Evolutionary conservation across 2,113 vertebrate species (phyloP).

Genomic region (Xenopus tropicalis): DNA sequence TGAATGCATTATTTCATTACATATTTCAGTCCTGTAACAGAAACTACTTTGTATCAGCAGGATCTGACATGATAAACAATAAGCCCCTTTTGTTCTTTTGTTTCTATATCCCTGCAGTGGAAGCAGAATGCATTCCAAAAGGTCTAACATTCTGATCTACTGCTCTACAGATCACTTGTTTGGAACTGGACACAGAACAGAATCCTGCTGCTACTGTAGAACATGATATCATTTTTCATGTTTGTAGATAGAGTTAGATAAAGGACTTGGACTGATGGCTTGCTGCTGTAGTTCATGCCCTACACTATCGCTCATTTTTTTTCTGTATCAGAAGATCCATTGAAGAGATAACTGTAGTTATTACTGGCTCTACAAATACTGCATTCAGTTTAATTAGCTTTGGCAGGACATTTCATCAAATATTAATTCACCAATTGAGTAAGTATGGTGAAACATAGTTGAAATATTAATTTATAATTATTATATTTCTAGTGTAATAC

Average conservation of each 20-base stretch:
- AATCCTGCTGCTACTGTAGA: slow-evolving; percentile 42
- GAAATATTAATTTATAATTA: slow-evolving; percentile 41
- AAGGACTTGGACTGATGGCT: slow-evolving; percentile 22
- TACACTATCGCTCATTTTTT: slow-evolving; percentile 8
- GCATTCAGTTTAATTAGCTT: slow-evolving; percentile 27
- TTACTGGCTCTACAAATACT: slow-evolving; percentile 28
- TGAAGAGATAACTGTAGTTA: slow-evolving; percentile 30
- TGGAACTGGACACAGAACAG: slow-evolving; percentile 35
- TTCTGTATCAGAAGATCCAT: slow-evolving; percentile 31
- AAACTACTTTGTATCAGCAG: slow-evolving; percentile 28
- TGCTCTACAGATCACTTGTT: slow-evolving; percentile 35
- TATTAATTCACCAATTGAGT: slow-evolving; percentile 37
- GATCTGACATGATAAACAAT: slow-evolving; percentile 37
- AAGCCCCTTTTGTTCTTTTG: slow-evolving; percentile 38
- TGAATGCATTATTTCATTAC: slow-evolving; percentile 42
- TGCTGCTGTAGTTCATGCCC: slow-evolving; percentile 3
- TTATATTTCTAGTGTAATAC: slow-evolving; percentile 44
- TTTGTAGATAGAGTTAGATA: slow-evolving; percentile 39
- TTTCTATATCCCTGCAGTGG: slow-evolving; percentile 33
- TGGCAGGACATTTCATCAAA: slow-evolving; percentile 43
- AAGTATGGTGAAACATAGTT: slow-evolving; percentile 24
- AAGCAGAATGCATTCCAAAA: slow-evolving; percentile 46
- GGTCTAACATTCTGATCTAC: slow-evolving; percentile 46
- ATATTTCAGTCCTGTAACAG: slow-evolving; percentile 44
- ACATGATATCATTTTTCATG: slow-evolving; percentile 40